Conservation (phyloP, 2,888 invertebrate genomes). For the Erannis defoliaria region DNA sequence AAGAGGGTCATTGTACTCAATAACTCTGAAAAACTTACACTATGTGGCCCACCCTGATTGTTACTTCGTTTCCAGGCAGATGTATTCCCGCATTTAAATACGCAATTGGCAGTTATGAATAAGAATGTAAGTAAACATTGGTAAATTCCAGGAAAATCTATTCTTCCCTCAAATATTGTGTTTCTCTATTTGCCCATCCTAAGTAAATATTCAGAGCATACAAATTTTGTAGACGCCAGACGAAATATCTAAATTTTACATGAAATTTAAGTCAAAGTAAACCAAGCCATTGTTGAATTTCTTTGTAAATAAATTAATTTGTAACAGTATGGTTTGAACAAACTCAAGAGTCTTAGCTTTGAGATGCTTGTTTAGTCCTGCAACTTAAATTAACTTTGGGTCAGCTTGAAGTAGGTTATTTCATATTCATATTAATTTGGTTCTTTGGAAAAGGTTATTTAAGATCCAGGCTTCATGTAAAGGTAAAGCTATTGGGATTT, state of each 20-base stretch:
- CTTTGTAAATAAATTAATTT: slow-evolving; percentile 11
- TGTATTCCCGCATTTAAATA: no score
- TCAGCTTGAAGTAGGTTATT: background rate
- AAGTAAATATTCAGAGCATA: slow-evolving; percentile 16
- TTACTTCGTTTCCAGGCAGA: no score
- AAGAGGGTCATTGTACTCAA: no score
- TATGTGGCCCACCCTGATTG: no score
- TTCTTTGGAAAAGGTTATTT: no score
- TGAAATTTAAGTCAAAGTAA: slow-evolving; percentile 3
- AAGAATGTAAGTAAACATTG: background rate
- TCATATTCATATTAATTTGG: no score
- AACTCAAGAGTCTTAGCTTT: background rate
- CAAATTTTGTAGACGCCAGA: background rate
- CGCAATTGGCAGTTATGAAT: no score
- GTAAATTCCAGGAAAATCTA: background rate
- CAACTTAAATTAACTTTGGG: slow-evolving; percentile 1
- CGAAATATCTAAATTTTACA: slow-evolving; percentile 8
- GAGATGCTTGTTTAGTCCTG: background rate
- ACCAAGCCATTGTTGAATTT: slow-evolving; percentile 5
- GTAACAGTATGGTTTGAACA: background rate
- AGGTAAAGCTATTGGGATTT: no score
- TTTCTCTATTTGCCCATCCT: slow-evolving; percentile 7
- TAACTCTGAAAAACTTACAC: no score
- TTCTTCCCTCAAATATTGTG: background rate
- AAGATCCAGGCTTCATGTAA: no score